Base-by-base conservation (phyloP, 2,797 vertebrate species). In the Sebastes minor region DNA sequence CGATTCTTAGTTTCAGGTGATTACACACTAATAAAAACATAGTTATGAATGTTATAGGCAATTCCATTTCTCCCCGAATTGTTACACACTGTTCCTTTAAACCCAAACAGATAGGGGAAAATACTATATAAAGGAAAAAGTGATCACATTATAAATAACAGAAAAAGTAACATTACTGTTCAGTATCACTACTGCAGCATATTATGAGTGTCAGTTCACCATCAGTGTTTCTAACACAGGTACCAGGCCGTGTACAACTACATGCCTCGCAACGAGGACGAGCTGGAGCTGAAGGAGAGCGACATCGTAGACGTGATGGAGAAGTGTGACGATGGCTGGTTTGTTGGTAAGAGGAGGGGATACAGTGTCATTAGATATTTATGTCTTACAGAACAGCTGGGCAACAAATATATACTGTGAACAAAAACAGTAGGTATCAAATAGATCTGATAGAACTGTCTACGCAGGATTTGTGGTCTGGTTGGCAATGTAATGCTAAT, bases 241-340 rank as follows among this genome's bases (percentile, higher is more conserved):
- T 99, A 97, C 96, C 97, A 98, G 95, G 97, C 97, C 73, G 93
- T 99, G 86, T 99, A 98, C 94, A 98, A 98, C 95, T 99, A 99
- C 94, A 94, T 94, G 82, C 98, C 99, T 84, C 97, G 97, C 85
- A 99, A 99, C 0, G 97, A 98, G 92, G 99, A 99, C 70, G 99
- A 99, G 93, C 94, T 99, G 94, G 99, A 99, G 87, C 97, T 99
- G 91, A 97, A 94, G 92, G 99, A 99, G 89, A 97, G 97, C n/a
- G 98, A 99, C 80, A 67, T 98, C 57, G 96, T 99, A 57, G 98
- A 99, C 53, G 99, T 99, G 85, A 97, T 99, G 96, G 99, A 99
- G 90, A 99, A 98, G 87, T 99, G 99, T 88, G 99, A 99, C 71
- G 99, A 99, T 65, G 99, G 98, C 88, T 99, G 99, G 99, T 99